A percentile compares a stretch with the other conserved stretches of the same genome.
These are phyloP conservation scores for Pteruthius melanotis DNA, from an alignment of 2,113 vertebrate genomes.

Conservation along the genomic window DNA sequence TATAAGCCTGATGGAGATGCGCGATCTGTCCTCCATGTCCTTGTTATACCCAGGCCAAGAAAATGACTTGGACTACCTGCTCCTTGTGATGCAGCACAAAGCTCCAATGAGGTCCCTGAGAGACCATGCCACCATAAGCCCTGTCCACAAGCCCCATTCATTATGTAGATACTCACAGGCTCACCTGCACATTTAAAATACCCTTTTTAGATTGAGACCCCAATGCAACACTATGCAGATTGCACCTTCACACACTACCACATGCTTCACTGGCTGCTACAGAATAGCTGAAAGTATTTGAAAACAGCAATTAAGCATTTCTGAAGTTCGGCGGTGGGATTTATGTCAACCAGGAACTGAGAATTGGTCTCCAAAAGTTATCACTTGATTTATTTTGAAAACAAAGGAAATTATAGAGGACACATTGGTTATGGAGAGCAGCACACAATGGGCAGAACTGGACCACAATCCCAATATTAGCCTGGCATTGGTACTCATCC, in stretches of 20 bases:
- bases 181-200: background rate
- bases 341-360: background rate
- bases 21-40: fast-evolving
- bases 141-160: fast-evolving
- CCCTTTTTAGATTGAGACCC: background rate
- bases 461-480: background rate
- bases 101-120: background rate
- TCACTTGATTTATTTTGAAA: background rate
- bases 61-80: background rate
- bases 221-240: background rate
- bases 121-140: fast-evolving
- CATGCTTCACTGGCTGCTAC: background rate
- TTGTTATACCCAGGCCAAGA: background rate
- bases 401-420: background rate
- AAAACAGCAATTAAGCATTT: background rate
- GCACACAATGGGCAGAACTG: fast-evolving
- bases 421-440: background rate
- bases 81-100: background rate
- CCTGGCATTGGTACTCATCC: background rate
- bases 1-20: background rate
- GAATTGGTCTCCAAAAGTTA: background rate
- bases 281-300: background rate
- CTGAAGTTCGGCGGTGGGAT: background rate
- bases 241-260: background rate
- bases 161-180: background rate